Conservation (phyloP, 2,113 vertebrate genomes). For the Centropristis striata region DNA sequence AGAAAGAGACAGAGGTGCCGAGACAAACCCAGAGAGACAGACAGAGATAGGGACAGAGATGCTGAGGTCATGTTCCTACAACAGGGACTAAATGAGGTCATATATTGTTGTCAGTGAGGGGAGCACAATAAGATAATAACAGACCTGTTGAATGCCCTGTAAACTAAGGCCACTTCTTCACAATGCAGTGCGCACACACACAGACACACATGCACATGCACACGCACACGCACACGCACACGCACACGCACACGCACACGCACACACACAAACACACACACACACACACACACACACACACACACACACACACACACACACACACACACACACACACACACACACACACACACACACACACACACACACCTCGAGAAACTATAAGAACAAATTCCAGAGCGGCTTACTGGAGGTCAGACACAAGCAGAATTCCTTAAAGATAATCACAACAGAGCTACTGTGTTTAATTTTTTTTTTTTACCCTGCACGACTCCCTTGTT, state of each 20-base stretch:
- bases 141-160: slow-evolving; percentile 2
- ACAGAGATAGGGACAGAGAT: background rate
- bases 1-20: background rate
- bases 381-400: slow-evolving; percentile 63
- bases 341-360: slow-evolving; percentile 21
- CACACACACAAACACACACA: no score
- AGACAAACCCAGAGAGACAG: background rate
- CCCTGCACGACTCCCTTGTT: slow-evolving; percentile 40
- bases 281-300: slow-evolving; percentile 26
- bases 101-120: slow-evolving; percentile 2
- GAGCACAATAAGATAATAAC: slow-evolving; percentile 9
- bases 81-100: background rate
- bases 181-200: background rate
- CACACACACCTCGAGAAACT: slow-evolving; percentile 22
- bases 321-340: background rate
- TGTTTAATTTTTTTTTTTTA: slow-evolving; percentile 59
- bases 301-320: slow-evolving; percentile 1
- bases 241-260: slow-evolving; percentile 6
- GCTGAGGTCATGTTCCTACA: slow-evolving; percentile 6
- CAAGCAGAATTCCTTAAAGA: slow-evolving; percentile 67
- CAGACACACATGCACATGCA: no score
- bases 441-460: slow-evolving; percentile 64
- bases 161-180: background rate
- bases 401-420: slow-evolving; percentile 69
- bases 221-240: slow-evolving; percentile 24